phyloP scores from a whole-genome alignment of 2,797 vertebrate genomes.

The Pampus argenteus region DNA sequence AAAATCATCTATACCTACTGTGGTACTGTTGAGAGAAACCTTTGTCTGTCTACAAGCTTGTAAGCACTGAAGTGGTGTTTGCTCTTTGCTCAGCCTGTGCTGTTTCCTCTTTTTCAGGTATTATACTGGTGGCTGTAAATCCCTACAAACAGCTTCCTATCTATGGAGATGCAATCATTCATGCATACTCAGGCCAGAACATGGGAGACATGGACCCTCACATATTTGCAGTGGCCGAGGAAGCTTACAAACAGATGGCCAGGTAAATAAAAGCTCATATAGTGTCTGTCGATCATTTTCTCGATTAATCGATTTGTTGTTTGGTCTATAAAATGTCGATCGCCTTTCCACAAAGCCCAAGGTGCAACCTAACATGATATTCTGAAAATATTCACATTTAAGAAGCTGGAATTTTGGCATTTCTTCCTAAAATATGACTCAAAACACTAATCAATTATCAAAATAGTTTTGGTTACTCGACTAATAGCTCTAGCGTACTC shows the following conservation, averaged over 20 bases:
- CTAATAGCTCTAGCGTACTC: neutral
- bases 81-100: constrained; percentile 19
- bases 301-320: too few species aligned
- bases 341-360: too few species aligned
- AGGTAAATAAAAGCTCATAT: constrained; percentile 83
- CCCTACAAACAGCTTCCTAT: constrained; percentile 95
- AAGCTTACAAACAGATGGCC: constrained; percentile 99
- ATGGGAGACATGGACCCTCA: constrained; percentile 99
- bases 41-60: constrained; percentile 1
- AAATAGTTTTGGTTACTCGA: too few species aligned
- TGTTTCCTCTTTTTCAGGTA: constrained; percentile 84
- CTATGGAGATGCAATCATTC: constrained; percentile 97
- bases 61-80: neutral
- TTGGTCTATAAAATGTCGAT: too few species aligned
- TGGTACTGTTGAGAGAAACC: constrained; percentile 80
- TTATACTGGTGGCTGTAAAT: constrained; percentile 97
- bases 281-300: neutral
- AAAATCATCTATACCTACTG: constrained; percentile 98
- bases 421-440: too few species aligned
- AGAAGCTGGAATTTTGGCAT: neutral
- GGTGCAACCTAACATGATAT: neutral
- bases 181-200: constrained; percentile 97
- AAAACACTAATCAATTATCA: too few species aligned
- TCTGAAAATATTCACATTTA: too few species aligned
- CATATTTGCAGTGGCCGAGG: constrained; percentile 98